phyloP scores from a whole-genome alignment of 2,888 invertebrate genomes.

The Thereva nobilitata region DNA sequence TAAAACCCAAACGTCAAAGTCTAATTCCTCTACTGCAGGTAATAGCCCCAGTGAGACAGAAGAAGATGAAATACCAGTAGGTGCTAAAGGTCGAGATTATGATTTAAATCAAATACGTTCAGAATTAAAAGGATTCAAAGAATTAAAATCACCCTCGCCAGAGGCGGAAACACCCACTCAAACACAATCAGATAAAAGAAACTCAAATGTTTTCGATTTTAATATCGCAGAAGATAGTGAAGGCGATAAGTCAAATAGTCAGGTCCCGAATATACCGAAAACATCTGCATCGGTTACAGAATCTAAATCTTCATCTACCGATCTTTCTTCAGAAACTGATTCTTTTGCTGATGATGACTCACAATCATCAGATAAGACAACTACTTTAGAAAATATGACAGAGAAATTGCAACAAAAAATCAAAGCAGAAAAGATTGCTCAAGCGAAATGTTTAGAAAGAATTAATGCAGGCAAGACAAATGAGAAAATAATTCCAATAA shows the following conservation, averaged over 20 bases:
- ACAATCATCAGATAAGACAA: constrained; percentile 55
- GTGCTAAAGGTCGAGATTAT: constrained; percentile 70
- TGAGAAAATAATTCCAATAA: constrained; percentile 44
- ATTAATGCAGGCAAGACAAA: constrained; percentile 29
- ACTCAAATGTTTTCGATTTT: constrained; percentile 36
- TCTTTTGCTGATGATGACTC: constrained; percentile 57
- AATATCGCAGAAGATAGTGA: constrained; percentile 36
- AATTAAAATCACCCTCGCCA: constrained; percentile 61
- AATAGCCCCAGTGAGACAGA: constrained; percentile 64
- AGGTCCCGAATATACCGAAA: constrained; percentile 39
- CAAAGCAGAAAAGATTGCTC: constrained; percentile 49
- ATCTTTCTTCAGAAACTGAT: constrained; percentile 55
- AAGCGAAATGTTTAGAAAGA: constrained; percentile 38
- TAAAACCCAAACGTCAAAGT: constrained; percentile 48
- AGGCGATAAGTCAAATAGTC: constrained; percentile 14
- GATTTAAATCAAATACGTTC: constrained; percentile 84
- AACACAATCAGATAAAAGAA: constrained; percentile 49
- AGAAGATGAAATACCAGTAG: constrained; percentile 51
- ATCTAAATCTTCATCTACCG: constrained; percentile 53
- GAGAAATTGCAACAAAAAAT: constrained; percentile 51
- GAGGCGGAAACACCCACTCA: constrained; percentile 53
- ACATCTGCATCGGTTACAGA: constrained; percentile 43
- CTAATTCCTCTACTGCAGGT: constrained; percentile 10
- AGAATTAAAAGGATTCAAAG: constrained; percentile 78
- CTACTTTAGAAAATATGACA: constrained; percentile 51